Base-by-base conservation (phyloP, 2,888 invertebrate species). In the Cacoxenus indagator region DNA sequence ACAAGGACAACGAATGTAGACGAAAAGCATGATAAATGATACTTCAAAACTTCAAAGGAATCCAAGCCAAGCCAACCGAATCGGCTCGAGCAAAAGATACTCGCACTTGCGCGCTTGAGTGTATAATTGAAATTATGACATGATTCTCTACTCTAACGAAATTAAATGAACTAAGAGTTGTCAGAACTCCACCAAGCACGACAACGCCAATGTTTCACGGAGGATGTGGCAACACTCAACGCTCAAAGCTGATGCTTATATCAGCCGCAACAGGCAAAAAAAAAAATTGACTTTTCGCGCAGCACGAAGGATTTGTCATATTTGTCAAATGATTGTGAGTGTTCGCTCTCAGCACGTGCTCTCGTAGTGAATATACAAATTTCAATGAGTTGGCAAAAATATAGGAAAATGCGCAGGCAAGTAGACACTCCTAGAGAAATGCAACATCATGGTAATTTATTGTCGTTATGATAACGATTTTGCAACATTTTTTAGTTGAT, bases 71-170 rank as follows among this genome's bases (percentile, higher is more conserved):
- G 45, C 11, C 43, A 43, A 1, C 48, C 48, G 22, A 17, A 8
- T 17, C 9, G 19, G 45, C 45, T 51, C 22, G 22, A 17, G 51
- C 51, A 37, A 37, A 37, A 54, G 9, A 54, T 54, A 26, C 8
- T 11, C 54, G 54, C 54, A 26, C 31, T 31, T 26, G 59, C 29
- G 59, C 31, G 31, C 29, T 59, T 62, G 61, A 62, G 61, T 62
- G 61, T 62, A 62, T 62, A 62, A 62, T 62, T 62, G 61, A 62
- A 62, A 62, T 62, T 62, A 62, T 62, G 61, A 62, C 61, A 62
- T 43, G 61, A 62, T 62, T 29, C 59, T 29, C 27, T n/a, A 11
- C 54, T 31, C 22, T 62, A 62, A 62, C 61, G 61, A 62, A 62
- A 62, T 62, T 62, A 62, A 62, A 62, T 62, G 61, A 62, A 62